These are phyloP conservation scores for Poeciliopsis prolifica DNA, from an alignment of 2,113 vertebrate species.

Conservation along the genomic window DNA sequence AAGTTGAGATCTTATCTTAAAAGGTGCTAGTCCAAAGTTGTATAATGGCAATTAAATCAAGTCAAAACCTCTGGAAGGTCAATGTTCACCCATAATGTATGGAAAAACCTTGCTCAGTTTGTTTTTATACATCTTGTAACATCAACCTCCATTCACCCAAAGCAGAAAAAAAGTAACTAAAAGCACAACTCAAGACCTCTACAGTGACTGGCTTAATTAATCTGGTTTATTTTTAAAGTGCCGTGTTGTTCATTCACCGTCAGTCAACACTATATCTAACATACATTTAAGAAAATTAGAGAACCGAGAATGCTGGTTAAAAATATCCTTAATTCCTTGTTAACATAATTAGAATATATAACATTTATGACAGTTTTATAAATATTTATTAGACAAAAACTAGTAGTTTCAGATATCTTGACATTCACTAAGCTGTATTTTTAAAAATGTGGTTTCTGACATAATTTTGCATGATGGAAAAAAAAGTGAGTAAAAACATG, in stretches of 20 bases:
- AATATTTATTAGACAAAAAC: not conserved
- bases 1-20: conserved; percentile 7
- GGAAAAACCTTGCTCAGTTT: no score
- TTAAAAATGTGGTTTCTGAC: not conserved
- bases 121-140: not conserved
- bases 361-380: not conserved
- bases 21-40: not conserved
- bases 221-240: not conserved
- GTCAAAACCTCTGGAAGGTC: no score
- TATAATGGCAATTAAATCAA: not conserved
- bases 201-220: not conserved
- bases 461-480: not conserved
- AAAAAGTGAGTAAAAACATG: not conserved
- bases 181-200: not conserved
- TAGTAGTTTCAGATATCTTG: not conserved
- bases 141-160: not conserved
- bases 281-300: not conserved
- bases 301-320: no score
- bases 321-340: no score
- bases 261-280: not conserved
- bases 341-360: not conserved
- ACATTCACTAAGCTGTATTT: not conserved
- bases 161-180: not conserved
- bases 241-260: not conserved
- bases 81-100: no score